phyloP scores from a whole-genome alignment of 2,888 invertebrate genomes.

The Leptinotarsa haldemani region DNA sequence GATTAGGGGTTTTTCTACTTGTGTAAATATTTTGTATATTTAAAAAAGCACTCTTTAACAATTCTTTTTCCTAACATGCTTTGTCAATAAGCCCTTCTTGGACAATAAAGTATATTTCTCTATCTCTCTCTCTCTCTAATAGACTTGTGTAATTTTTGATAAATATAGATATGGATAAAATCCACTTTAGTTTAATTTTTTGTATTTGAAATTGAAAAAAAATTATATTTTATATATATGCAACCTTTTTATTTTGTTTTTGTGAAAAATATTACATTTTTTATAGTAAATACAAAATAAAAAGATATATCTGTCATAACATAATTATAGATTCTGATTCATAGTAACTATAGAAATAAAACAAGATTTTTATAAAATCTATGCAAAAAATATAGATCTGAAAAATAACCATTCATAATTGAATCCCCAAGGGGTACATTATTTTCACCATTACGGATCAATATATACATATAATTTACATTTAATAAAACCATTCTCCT shows the following conservation, averaged over 20 bases:
- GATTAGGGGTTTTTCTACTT: no score
- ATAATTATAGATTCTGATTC: slow-evolving; percentile 44
- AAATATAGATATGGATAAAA: no score
- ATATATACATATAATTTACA: slow-evolving; percentile 44
- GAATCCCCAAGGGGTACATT: slow-evolving; percentile 33
- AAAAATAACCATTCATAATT: slow-evolving; percentile 35
- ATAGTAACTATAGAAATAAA: slow-evolving; percentile 39
- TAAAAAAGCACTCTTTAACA: no score
- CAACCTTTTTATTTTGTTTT: slow-evolving; percentile 4
- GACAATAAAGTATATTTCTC: no score
- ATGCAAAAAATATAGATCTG: slow-evolving; percentile 48
- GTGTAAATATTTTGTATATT: no score
- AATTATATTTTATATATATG: neutral
- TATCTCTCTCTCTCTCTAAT: no score
- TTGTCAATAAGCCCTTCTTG: no score
- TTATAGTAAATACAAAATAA: slow-evolving; percentile 29
- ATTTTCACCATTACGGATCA: slow-evolving; percentile 24
- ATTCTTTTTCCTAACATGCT: no score
- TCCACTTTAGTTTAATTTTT: neutral
- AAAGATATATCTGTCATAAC: slow-evolving; percentile 39
- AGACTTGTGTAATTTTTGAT: no score
- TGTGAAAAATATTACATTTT: neutral
- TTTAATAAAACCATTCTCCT: slow-evolving; percentile 33
- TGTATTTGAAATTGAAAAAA: neutral
- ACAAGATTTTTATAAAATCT: slow-evolving; percentile 33